Evolutionary conservation across 2,797 vertebrate species (phyloP), one percentile per base, ranked within the genome.

Genomic region (Mus spretus): DNA sequence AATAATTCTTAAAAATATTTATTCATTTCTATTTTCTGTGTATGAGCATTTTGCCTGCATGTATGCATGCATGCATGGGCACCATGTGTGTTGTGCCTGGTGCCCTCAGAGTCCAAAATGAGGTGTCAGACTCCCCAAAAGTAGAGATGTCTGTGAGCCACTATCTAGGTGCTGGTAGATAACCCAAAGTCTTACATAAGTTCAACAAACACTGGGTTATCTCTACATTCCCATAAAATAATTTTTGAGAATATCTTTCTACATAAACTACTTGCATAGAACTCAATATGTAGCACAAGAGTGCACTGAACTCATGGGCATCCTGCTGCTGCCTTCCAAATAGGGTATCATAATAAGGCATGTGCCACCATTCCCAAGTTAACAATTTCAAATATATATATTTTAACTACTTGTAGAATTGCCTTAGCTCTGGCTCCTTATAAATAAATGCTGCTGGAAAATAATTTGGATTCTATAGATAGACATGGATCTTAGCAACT

Each of bases 401-500:
- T 78, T 86, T 96, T 90, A 47, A 50, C 6, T 15, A 89, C 44
- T 78, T 90, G 8, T 55, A 88, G 24, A 86, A 34, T 85, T 91
- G 81, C 20, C 4, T 80, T 91, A 80, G 57, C 20, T 85, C 15
- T 85, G 91, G 50, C 13, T 92, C 84, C 86, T 96, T 93, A 77
- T 40, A 57, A 78, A 82, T 95, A 79, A 63, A 90, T 44, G 92
- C 53, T 91, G 34, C 79, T 82, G 95, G 90, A 96, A 98, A 97
- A 96, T 93, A 53, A 94, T 77, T 82, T 95, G 84, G 81, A 86
- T 84, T 94, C 90, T 95, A 96, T 97, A 97, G 97, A 96, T 93
- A 97, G 95, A 90, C 15, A 94, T 80, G 50, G 70, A 50, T 97
- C 78, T 95, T 80, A 93, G 94, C 0, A 37, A 90, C 75, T 92